These are phyloP conservation scores for Aptenodytes patagonicus DNA, from an alignment of 2,113 vertebrate species.

Conservation along the genomic window DNA sequence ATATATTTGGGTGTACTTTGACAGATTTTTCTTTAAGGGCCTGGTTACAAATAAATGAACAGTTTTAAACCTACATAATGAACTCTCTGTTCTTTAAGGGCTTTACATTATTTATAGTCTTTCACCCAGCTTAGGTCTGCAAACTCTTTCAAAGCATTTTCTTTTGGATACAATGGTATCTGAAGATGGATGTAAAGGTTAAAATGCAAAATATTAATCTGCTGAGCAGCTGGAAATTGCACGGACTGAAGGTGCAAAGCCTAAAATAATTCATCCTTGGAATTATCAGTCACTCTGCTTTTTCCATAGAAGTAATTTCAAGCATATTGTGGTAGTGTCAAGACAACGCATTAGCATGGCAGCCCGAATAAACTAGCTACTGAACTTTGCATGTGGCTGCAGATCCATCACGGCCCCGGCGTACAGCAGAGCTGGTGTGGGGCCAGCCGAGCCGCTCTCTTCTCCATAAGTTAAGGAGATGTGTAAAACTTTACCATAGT, in stretches of 20 bases:
- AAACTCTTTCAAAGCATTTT: not conserved
- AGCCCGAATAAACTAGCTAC: not conserved
- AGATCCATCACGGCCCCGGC: not conserved
- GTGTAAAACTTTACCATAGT: not conserved
- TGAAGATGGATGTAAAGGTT: conserved; percentile 13
- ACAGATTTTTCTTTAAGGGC: not conserved
- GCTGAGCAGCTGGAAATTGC: not conserved
- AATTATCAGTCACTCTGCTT: not conserved
- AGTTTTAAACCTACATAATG: conserved; percentile 22
- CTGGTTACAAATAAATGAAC: conserved; percentile 2
- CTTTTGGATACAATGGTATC: not conserved
- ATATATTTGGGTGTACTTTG: not conserved
- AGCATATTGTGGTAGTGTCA: not conserved
- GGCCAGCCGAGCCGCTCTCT: not conserved
- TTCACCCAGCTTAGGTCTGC: not conserved
- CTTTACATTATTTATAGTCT: conserved; percentile 18
- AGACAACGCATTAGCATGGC: not conserved
- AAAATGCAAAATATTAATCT: conserved; percentile 15
- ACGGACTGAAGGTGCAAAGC: not conserved
- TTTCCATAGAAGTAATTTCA: not conserved
- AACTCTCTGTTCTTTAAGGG: not conserved
- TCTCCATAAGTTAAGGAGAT: not conserved
- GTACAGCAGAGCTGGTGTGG: accelerated
- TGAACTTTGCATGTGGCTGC: not conserved
- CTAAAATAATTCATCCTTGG: not conserved